These are phyloP conservation scores for Potamilus streckersoni DNA, from an alignment of 1,140 invertebrate species.

Conservation along the genomic window DNA sequence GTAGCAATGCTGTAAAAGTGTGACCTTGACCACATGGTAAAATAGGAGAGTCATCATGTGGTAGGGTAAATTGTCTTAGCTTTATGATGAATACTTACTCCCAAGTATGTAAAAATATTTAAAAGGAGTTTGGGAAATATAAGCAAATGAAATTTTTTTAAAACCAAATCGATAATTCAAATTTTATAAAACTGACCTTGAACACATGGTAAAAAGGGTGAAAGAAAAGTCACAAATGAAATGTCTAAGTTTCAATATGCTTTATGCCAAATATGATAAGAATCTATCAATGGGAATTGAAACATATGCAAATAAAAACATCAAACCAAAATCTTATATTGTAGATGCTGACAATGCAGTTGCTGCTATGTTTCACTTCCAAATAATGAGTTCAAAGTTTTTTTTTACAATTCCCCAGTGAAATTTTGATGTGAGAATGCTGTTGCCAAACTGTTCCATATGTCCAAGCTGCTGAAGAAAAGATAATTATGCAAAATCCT, in stretches of 20 bases:
- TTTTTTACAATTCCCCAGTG: neutral
- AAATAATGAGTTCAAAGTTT: neutral
- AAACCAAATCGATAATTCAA: too few relatives aligned
- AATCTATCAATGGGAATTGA: too few relatives aligned
- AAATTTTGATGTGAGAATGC: neutral
- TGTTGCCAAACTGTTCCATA: neutral
- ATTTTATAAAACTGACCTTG: neutral
- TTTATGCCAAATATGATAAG: too few relatives aligned
- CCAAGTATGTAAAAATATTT: too few relatives aligned
- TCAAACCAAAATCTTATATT: neutral
- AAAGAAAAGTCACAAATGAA: neutral
- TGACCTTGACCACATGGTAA: too few relatives aligned
- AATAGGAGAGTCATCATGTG: too few relatives aligned
- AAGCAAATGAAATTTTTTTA: too few relatives aligned
- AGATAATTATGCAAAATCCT: conserved; percentile 71
- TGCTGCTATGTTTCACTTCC: neutral
- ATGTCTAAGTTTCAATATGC: too few relatives aligned
- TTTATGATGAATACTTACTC: too few relatives aligned
- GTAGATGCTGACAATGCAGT: neutral
- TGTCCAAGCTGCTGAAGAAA: neutral
- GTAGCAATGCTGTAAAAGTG: too few relatives aligned
- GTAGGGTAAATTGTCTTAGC: too few relatives aligned
- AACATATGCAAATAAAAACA: neutral
- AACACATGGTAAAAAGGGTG: neutral
- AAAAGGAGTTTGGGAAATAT: too few relatives aligned